These are phyloP conservation scores for Periophthalmus modestus DNA, from an alignment of 2,113 vertebrate genomes.

Conservation along the genomic window DNA sequence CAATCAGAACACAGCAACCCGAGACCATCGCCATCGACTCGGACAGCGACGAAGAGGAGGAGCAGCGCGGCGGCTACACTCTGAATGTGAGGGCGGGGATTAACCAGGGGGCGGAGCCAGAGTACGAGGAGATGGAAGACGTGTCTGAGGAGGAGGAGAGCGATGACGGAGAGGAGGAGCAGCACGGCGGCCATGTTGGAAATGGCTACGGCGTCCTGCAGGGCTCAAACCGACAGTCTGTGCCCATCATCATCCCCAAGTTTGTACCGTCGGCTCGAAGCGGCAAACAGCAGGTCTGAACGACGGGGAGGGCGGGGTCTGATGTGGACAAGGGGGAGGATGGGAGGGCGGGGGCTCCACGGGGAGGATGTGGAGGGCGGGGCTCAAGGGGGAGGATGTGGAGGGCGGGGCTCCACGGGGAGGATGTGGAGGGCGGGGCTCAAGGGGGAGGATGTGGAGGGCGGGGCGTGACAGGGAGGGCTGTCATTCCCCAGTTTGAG, in stretches of 20 bases:
- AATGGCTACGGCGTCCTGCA: conserved; percentile 78
- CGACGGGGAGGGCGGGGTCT: background rate
- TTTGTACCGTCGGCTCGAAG: conserved; percentile 71
- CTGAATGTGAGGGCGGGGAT: conserved; percentile 64
- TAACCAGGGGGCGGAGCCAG: conserved; percentile 45
- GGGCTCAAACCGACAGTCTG: conserved; percentile 67
- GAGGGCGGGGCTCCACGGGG: too few species aligned
- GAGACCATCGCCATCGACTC: conserved; percentile 78
- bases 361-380: too few species aligned
- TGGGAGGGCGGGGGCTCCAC: too few species aligned
- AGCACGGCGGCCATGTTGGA: conserved; percentile 64
- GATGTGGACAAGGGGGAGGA: too few species aligned
- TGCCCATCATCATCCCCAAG: conserved; percentile 73
- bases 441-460: too few species aligned
- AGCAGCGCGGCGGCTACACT: conserved; percentile 10
- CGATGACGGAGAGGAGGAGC: conserved; percentile 77
- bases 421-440: too few species aligned
- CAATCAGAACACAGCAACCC: conserved; percentile 50
- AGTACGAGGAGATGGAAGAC: conserved; percentile 50
- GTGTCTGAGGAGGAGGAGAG: conserved; percentile 72
- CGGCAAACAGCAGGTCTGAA: conserved; percentile 72
- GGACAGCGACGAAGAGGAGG: conserved; percentile 71
- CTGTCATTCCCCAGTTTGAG: too few species aligned
- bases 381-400: too few species aligned
- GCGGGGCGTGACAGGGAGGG: too few species aligned